Evolutionary conservation across 2,888 invertebrate genomes (phyloP).

Genomic region (Micoletzkya japonica): DNA sequence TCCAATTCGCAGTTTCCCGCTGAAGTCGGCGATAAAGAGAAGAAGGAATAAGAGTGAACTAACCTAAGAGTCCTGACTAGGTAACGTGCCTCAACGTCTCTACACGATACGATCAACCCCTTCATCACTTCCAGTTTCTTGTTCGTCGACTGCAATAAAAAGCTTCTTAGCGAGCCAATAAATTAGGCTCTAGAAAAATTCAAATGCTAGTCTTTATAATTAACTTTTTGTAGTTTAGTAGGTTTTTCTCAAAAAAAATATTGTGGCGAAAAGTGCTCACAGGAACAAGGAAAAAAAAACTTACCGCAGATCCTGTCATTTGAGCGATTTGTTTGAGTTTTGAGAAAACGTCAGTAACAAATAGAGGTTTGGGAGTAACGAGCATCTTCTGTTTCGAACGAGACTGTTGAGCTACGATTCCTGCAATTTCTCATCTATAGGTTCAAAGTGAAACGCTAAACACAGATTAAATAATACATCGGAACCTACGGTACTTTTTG

Average conservation of each 20-base stretch:
- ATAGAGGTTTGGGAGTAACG: conserved; percentile 80
- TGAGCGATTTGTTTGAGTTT: conserved; percentile 84
- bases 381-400: conserved; percentile 78
- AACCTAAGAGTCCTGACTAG: conserved; percentile 50
- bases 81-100: conserved; percentile 55
- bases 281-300: not conserved
- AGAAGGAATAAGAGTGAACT: not conserved
- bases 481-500: not conserved
- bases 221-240: not conserved
- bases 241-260: not conserved
- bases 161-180: conserved; percentile 15
- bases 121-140: conserved; percentile 90
- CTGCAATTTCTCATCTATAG: too few relatives aligned
- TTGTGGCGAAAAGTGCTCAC: not conserved
- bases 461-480: not conserved
- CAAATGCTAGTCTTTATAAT: not conserved
- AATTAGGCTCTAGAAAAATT: not conserved
- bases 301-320: conserved; percentile 74
- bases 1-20: conserved; percentile 92
- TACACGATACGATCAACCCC: conserved; percentile 80
- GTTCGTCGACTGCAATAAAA: conserved; percentile 66
- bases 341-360: conserved; percentile 77
- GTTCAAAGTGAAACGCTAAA: too few relatives aligned
- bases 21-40: conserved; percentile 71
- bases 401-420: conserved; percentile 58